Evolutionary conservation across 2,797 vertebrate genomes (phyloP), one percentile per base, ranked within the genome.

Genomic region (Pangasius mekongensis): DNA sequence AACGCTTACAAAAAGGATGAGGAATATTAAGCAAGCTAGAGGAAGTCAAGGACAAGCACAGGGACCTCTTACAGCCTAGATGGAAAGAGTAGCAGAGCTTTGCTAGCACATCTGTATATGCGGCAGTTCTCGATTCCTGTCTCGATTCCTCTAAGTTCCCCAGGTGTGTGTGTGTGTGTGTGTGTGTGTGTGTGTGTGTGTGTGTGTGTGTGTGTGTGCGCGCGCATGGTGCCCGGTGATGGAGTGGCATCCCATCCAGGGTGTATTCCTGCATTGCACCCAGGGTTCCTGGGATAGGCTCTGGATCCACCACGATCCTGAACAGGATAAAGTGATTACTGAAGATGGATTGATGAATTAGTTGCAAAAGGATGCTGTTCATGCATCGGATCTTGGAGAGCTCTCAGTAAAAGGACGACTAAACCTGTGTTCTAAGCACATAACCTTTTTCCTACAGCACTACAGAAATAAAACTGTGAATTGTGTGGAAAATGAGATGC

Each of bases 1-100:
- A 66, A 83, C 13, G n/a, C n/a, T 49, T 14, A 87, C 62, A 39
- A 86, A 77, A 78, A 54, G 58, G 39, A 60, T 60, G 36, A 74
- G 36, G 71, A 77, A 88, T 76, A 62, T 18, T 43, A 64, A 5
- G 14, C 52, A 64, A 20, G 20, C 14, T 69, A 49, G 58, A 83
- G 76, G 76, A 84, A 91, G 84, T 69, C 20, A 56, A 84, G 47
- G 64, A 71, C 49, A 71, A 84, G 43, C 62, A 49, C 43, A 33
- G n/a, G 7, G 60, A n/a, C 39, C 14, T 62, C 36, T 62, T 39
- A 82, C 27, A 11, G 33, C 33, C 4, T 4, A 16, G 7, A 47
- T 33, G 10, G 10, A 69, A 67, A 52, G 20, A 49, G 9, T 5
- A 67, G 43, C 7, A 49, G 81, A 81, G 43, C 4, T 54, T 54